Evolutionary conservation across 2,888 invertebrate genomes (phyloP).

Genomic region (Rotaria magnacalcarata): DNA sequence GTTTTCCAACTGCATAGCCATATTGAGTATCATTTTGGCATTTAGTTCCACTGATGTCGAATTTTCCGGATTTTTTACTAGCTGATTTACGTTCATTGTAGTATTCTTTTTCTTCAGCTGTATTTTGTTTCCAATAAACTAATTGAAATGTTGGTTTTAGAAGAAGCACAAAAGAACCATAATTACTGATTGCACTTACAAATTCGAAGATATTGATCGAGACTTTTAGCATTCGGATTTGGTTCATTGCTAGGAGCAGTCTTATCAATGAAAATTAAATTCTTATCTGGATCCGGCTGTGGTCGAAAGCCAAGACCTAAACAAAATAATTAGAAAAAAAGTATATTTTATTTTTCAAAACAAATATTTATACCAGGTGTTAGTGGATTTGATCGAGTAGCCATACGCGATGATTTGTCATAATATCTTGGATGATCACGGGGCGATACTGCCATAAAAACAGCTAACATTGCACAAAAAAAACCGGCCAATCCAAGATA

Average conservation of each 20-base stretch:
- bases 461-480: conserved; percentile 83
- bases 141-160: neutral
- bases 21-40: neutral
- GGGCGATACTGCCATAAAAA: conserved; percentile 86
- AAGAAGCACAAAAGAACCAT: neutral
- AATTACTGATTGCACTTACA: neutral
- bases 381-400: conserved; percentile 15
- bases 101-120: neutral
- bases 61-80: neutral
- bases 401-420: neutral
- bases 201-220: neutral
- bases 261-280: conserved; percentile 67
- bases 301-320: conserved; percentile 88
- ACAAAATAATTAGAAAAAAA: conserved; percentile 44
- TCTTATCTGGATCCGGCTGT: conserved; percentile 77
- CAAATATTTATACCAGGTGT: neutral
- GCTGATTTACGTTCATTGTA: no score
- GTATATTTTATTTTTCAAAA: neutral
- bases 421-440: conserved; percentile 72
- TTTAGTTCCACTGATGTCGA: neutral
- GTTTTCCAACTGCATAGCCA: neutral
- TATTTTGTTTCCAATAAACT: neutral
- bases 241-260: neutral
- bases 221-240: neutral
- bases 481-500: conserved; percentile 82